Base-by-base conservation (phyloP, 2,113 vertebrate genomes). In the Brachyistius frenatus region DNA sequence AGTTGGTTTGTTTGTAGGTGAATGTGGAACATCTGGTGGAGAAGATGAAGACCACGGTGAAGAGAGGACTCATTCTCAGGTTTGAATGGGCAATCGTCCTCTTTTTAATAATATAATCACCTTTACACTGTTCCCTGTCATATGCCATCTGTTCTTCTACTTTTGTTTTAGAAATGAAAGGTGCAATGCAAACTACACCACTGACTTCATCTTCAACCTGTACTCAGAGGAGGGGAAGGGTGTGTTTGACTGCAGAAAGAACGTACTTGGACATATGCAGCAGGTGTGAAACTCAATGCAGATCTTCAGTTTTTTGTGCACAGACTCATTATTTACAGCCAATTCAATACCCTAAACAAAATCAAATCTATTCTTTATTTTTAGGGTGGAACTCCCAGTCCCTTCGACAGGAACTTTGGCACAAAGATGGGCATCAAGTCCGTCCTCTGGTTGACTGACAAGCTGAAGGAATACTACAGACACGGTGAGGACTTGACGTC, bases 21-120 rank as follows among this genome's bases (percentile, higher is more conserved):
- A 98, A 98, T 5, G 97, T 98, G 73, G 94, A 96, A 13, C 97
- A 98, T 91, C 93, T 98, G 80, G 94, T 94, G 0, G 95, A 97
- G 71, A 98, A 98, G 91, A 98, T 98, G 97, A 98, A 97, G 87
- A 97, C 96, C 1, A 96, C 96, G 0, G 97, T 98, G 91, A 97
- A 97, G 84, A 95, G 97, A 82, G 97, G 97, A 60, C 91, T 98
- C 54, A 92, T 98, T 88, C 87, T 98, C 76, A 96, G 97, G 97
- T 97, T 82, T 57, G 63, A 37, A 23, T 23, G 23, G 9, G 14
- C 44, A 63, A 67, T 53, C 39, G 3, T 0, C 3, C 1, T 37
- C 0, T 3, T 49, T 2, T 13, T 73, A 10, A n/a, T 1, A 39
- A 4, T 3, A 39, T 13, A 56, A 16, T 66, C 2, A 16, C 33